Conservation (phyloP, 1,140 invertebrate genomes). For the Choristoneura fumiferana region DNA sequence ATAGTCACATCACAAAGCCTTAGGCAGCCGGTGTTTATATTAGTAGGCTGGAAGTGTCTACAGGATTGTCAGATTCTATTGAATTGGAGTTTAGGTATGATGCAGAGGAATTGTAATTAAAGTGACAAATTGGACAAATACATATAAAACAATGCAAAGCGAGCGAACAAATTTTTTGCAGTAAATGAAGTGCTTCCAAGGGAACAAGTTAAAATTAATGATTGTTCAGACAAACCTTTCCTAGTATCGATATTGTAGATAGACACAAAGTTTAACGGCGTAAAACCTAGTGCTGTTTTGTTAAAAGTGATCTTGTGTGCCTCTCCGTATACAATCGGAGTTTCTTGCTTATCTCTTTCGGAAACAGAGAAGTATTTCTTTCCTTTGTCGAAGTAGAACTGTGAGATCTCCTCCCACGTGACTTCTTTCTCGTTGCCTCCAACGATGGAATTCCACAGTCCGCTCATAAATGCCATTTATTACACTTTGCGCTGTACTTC, state of each 20-base stretch:
- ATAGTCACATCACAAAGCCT: too few relatives aligned
- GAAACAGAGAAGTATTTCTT: conserved; percentile 85
- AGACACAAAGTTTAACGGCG: conserved; percentile 80
- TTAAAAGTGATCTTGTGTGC: conserved; percentile 73
- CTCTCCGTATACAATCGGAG: conserved; percentile 80
- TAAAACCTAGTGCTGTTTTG: conserved; percentile 65
- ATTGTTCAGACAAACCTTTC: conserved; percentile 80
- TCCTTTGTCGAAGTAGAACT: conserved; percentile 78
- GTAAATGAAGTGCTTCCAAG: conserved; percentile 26
- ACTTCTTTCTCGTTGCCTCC: conserved; percentile 59
- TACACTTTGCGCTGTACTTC: conserved; percentile 33
- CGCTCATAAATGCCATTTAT: conserved; percentile 74
- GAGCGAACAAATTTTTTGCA: too few relatives aligned
- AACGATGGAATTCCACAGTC: conserved; percentile 70
- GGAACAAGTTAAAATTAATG: background rate
- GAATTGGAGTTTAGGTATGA: too few relatives aligned
- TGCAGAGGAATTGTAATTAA: too few relatives aligned
- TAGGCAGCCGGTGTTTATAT: too few relatives aligned
- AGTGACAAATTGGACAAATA: too few relatives aligned
- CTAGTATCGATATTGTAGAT: conserved; percentile 82
- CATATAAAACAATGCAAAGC: too few relatives aligned
- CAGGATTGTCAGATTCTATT: too few relatives aligned
- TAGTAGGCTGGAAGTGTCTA: too few relatives aligned
- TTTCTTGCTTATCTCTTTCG: conserved; percentile 81
- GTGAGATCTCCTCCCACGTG: conserved; percentile 68